These are phyloP conservation scores for Dinothrombium tinctorium DNA, from an alignment of 1,140 invertebrate genomes.

Conservation along the genomic window DNA sequence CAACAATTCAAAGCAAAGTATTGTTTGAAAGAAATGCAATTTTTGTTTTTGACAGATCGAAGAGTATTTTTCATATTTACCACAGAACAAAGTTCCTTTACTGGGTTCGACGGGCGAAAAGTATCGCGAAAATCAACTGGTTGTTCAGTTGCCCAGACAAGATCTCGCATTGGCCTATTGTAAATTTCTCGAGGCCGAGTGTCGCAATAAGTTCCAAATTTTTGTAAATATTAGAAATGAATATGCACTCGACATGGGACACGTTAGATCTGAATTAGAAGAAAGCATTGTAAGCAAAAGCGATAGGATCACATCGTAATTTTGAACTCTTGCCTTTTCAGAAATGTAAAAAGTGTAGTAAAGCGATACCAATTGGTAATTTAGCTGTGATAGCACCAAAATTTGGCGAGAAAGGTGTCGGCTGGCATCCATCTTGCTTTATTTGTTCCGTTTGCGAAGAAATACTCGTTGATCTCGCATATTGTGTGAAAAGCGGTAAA, in stretches of 20 bases:
- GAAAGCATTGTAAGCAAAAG: slow-evolving; percentile 28
- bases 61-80: background rate
- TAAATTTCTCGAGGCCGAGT: slow-evolving; percentile 46
- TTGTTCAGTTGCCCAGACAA: slow-evolving; percentile 63
- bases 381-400: slow-evolving; percentile 44
- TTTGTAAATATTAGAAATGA: slow-evolving; percentile 77
- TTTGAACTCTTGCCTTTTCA: slow-evolving; percentile 19
- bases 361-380: slow-evolving; percentile 32
- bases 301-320: too few species aligned
- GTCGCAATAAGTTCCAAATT: slow-evolving; percentile 53
- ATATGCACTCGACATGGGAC: slow-evolving; percentile 79
- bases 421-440: slow-evolving; percentile 73
- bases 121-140: background rate
- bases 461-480: slow-evolving; percentile 69
- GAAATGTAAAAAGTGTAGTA: slow-evolving; percentile 38
- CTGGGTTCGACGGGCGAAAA: background rate
- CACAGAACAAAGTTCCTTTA: background rate
- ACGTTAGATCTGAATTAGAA: slow-evolving; percentile 30
- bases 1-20: too few species aligned
- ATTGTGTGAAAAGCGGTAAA: slow-evolving; percentile 52
- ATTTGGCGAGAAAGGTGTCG: slow-evolving; percentile 30
- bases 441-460: slow-evolving; percentile 56
- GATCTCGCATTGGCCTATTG: slow-evolving; percentile 72
- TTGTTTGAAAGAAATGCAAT: too few species aligned
- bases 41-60: background rate